Evolutionary conservation across 2,113 vertebrate species (phyloP).

Genomic region (Baryphthengus martii): DNA sequence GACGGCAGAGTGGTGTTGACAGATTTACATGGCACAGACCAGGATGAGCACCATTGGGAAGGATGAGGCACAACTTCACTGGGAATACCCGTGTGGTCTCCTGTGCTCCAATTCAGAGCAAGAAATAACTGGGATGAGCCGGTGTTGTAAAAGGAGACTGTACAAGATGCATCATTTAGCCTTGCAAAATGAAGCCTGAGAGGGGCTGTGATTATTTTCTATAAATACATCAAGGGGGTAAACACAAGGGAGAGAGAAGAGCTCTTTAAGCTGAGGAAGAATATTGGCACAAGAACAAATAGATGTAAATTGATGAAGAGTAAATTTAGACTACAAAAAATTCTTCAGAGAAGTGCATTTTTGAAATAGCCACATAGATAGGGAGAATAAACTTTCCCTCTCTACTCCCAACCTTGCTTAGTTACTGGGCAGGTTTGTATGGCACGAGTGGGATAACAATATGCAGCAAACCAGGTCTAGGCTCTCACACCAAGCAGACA

Average conservation of each 20-base stretch:
- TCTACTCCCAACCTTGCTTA: not conserved
- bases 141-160: not conserved
- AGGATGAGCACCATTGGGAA: not conserved
- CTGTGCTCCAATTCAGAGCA: not conserved
- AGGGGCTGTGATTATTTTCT: constrained; percentile 43
- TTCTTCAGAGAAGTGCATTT: not conserved
- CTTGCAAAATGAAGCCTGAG: constrained; percentile 2
- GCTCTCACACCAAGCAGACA: not conserved
- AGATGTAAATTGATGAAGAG: constrained; percentile 39
- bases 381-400: not conserved
- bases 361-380: not conserved
- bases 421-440: not conserved
- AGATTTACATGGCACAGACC: not conserved
- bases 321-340: not conserved
- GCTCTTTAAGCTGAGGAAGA: constrained; percentile 35
- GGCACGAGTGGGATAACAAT: not conserved
- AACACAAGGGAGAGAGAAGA: constrained; percentile 40
- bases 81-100: fast-evolving
- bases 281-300: constrained; percentile 53
- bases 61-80: fast-evolving
- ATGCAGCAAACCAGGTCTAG: not conserved
- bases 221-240: constrained; percentile 60
- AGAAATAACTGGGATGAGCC: not conserved
- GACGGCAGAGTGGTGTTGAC: not conserved
- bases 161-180: not conserved